These are phyloP conservation scores for Bursaphelenchus okinawaensis DNA, from an alignment of 2,888 invertebrate species.

Conservation along the genomic window DNA sequence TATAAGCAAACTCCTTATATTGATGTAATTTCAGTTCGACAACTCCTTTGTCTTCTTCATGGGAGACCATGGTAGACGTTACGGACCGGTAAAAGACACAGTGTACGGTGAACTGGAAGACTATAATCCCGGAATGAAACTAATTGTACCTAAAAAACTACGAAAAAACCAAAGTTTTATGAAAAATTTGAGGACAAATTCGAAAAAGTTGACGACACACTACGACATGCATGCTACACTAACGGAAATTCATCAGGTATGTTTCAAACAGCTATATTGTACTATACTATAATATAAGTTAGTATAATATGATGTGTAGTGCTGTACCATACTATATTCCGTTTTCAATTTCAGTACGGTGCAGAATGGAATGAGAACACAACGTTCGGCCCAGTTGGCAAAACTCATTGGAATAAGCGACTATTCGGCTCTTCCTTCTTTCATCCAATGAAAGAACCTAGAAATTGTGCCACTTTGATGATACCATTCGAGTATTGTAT, in stretches of 20 bases:
- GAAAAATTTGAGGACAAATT: constrained; percentile 24
- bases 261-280: neutral
- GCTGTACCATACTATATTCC: too few species aligned
- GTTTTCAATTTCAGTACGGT: constrained; percentile 1
- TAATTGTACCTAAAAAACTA: constrained; percentile 32
- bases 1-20: too few species aligned
- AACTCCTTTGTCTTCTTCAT: constrained; percentile 28
- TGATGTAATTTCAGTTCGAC: constrained; percentile 5
- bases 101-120: constrained; percentile 30
- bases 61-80: constrained; percentile 10
- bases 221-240: constrained; percentile 37
- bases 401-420: neutral
- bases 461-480: neutral
- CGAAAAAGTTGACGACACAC: constrained; percentile 30
- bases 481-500: constrained; percentile 29
- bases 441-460: constrained; percentile 4
- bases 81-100: constrained; percentile 30
- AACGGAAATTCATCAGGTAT: constrained; percentile 26
- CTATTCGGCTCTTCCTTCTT: constrained; percentile 6
- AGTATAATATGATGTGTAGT: too few species aligned
- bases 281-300: too few species aligned
- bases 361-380: constrained; percentile 9
- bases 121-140: constrained; percentile 34
- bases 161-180: constrained; percentile 22
- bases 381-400: neutral